Conservation (phyloP, 2,797 vertebrate species). For the Silurus aristotelis region DNA sequence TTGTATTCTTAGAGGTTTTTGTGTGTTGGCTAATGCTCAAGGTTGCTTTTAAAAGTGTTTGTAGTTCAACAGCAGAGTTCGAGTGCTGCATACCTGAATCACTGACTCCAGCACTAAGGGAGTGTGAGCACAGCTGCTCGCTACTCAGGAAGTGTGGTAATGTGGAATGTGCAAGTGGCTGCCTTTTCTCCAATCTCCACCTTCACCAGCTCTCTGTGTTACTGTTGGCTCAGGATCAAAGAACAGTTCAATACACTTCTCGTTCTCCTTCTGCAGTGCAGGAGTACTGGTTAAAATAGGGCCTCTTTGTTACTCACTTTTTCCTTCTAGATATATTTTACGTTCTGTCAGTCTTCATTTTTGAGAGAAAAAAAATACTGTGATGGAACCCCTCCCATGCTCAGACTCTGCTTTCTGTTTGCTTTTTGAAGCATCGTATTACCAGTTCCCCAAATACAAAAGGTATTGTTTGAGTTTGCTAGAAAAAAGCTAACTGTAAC, state of each 20-base stretch:
- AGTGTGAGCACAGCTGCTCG: constrained; percentile 49
- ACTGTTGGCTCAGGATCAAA: constrained; percentile 62
- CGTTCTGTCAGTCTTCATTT: not conserved
- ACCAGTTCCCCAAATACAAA: constrained; percentile 17
- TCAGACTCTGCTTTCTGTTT: constrained; percentile 12
- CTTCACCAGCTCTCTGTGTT: constrained; percentile 50
- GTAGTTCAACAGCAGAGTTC: constrained; percentile 2
- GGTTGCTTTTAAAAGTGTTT: constrained; percentile 17
- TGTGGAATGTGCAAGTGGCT: constrained; percentile 66
- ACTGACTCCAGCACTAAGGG: constrained; percentile 29
- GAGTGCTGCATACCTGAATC: constrained; percentile 42
- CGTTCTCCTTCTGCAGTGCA: constrained; percentile 30
- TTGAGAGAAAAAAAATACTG: constrained; percentile 4
- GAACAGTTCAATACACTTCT: constrained; percentile 39
- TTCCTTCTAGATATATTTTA: constrained; percentile 36
- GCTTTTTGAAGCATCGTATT: constrained; percentile 16
- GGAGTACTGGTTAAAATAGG: constrained; percentile 28
- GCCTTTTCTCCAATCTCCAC: constrained; percentile 49
- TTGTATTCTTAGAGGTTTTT: not conserved
- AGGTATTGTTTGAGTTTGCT: not conserved
- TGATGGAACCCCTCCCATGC: not conserved
- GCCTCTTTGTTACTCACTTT: constrained; percentile 35
- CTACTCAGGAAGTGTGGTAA: constrained; percentile 68
- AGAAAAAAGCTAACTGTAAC: constrained; percentile 27
- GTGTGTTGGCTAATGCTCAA: constrained; percentile 2